Evolutionary conservation across 2,888 invertebrate genomes (phyloP).

Genomic region (Caenorhabditis sp.): DNA sequence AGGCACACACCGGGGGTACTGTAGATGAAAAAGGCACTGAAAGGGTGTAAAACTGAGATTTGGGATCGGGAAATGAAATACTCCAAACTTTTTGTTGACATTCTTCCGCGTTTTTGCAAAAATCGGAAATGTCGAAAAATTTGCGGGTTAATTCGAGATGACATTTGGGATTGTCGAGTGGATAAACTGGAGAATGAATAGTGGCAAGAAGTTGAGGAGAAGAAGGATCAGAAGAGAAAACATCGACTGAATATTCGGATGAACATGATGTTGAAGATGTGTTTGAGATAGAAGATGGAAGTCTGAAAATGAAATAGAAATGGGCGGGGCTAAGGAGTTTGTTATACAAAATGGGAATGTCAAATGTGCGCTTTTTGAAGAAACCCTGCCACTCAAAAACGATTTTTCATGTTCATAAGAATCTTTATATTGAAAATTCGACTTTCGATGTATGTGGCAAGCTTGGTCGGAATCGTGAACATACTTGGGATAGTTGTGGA

Average conservation of each 20-base stretch:
- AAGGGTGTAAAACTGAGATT: constrained; percentile 12
- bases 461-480: too few species aligned
- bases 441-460: too few species aligned
- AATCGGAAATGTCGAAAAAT: constrained; percentile 42
- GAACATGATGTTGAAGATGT: neutral
- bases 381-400: too few species aligned
- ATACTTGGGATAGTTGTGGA: too few species aligned
- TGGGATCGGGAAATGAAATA: constrained; percentile 51
- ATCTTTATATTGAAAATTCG: too few species aligned
- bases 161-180: constrained; percentile 13
- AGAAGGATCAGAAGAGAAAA: constrained; percentile 2
- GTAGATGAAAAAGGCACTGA: constrained; percentile 2
- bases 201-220: constrained; percentile 12
- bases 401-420: too few species aligned
- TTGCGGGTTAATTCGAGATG: constrained; percentile 14
- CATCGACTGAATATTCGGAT: constrained; percentile 9
- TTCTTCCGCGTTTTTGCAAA: constrained; percentile 21
- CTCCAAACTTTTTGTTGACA: constrained; percentile 52
- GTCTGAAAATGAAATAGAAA: too few species aligned
- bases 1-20: neutral
- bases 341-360: too few species aligned
- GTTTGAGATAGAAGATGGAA: too few species aligned
- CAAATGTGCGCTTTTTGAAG: too few species aligned
- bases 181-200: constrained; percentile 38
- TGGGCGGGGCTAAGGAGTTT: too few species aligned